These are phyloP conservation scores for Perithous albicinctus DNA, from an alignment of 2,888 invertebrate species.

Conservation along the genomic window DNA sequence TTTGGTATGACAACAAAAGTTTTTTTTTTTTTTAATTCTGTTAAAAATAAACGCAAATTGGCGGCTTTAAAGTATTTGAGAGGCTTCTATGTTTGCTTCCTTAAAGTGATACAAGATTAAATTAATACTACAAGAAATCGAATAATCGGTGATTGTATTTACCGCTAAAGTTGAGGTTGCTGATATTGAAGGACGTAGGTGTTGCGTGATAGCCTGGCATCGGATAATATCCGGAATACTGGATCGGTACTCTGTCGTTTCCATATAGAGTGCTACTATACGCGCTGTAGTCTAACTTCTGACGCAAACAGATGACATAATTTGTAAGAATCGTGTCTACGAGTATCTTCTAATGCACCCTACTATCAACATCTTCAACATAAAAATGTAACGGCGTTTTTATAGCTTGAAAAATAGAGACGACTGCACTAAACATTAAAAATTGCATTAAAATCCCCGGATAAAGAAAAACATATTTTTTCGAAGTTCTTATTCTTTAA, in stretches of 20 bases:
- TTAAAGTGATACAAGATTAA: no score
- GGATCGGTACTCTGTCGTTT: constrained; percentile 83
- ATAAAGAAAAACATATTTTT: not conserved
- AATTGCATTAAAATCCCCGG: not conserved
- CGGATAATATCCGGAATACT: constrained; percentile 83
- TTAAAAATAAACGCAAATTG: not conserved
- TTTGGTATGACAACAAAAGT: no score
- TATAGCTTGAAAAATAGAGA: not conserved
- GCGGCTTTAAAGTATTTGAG: not conserved
- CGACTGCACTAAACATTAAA: not conserved
- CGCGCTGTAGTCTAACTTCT: constrained; percentile 83
- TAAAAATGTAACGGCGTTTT: not conserved
- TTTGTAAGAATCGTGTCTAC: not conserved
- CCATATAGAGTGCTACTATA: constrained; percentile 81
- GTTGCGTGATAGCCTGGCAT: constrained; percentile 82
- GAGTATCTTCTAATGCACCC: not conserved
- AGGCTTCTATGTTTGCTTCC: not conserved
- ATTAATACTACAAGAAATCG: not conserved
- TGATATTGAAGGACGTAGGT: constrained; percentile 81
- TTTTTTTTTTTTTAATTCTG: no score
- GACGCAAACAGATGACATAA: constrained; percentile 25
- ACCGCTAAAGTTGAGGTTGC: constrained; percentile 81
- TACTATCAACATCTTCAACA: not conserved
- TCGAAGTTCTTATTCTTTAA: no score
- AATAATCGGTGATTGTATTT: constrained; percentile 47